Evolutionary conservation across 2,797 vertebrate species (phyloP), one percentile per base, ranked within the genome.

Genomic region (Sebastes minor): DNA sequence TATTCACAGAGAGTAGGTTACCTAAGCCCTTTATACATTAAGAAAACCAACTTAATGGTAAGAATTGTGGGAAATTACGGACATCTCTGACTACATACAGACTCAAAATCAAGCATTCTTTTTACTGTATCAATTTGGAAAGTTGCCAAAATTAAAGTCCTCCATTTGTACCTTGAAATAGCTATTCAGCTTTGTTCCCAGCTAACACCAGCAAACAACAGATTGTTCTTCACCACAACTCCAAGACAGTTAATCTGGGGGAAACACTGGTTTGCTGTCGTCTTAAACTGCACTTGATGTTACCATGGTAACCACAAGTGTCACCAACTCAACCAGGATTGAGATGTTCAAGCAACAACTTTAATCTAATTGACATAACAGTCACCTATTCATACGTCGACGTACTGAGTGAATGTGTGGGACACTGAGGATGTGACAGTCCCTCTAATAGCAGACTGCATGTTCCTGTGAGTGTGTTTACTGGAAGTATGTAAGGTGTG

Each of bases 301-400:
- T 77, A 20, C 85, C 63, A 60, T 23, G 55, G 81, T 60, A 81
- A 84, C 74, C 11, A 32, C 35, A 14, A 23, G 38, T 25, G 55
- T 35, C 30, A 12, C 5, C 22, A 42, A 57, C 22, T 49, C 25
- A 79, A 65, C 8, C 6, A 7, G 11, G 46, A 46, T 46, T 46
- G 3, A 71, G 22, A 52, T 72, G 9, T 53, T 22, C 10, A 53
- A 59, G 46, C 22, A 27, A 23, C 8, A 60, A 55, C 52, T 53
- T 28, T 14, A 53, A 75, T 59, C 1, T 22, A 55, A 42, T 12
- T 20, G 25, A 69, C 12, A 22, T 49, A 23, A 52, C 4, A 27
- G 38, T 32, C 49, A 52, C 5, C 13, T 38, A 38, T 67, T 49
- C n/a, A 52, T 42, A 62, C 8, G 61, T 20, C 11, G 2, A 63